Base-by-base conservation (phyloP, 2,113 vertebrate species). In the Amphilophus citrinellus region DNA sequence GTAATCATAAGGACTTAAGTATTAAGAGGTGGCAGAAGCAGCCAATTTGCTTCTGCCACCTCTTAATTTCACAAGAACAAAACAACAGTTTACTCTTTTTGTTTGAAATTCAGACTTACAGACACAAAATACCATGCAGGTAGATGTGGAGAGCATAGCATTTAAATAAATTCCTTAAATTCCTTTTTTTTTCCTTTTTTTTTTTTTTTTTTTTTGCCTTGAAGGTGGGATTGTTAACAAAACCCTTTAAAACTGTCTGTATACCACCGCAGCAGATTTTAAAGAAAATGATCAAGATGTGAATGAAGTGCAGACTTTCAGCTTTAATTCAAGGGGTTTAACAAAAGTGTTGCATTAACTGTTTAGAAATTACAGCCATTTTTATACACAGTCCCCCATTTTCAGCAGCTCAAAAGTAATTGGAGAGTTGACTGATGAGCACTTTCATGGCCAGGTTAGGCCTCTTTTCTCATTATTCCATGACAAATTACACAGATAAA, bases 1-100 rank as follows among this genome's bases (percentile, higher is more conserved):
- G n/a, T 37, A 63, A 47, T 68, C 62, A 83, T 65, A 80, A 84
- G 47, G 65, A 20, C 62, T 65, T 65, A 15, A 65, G 20, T 65
- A 42, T 42, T 22, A 65, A 65, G 62, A 42, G 35, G 62, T 42
- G 62, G 20, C 60, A 65, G 32, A 11, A 22, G 80, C 57, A 42
- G 44, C 32, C 14, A 22, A 22, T 22, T 22, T 22, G 22, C 22
- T 22, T 22, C 22, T 22, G 22, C 22, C 22, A 22, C 22, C 22
- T 22, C 22, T 22, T 27, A n/a, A 47, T 13, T 32, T 50, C 82
- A 20, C 15, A 56, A 22, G 15, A 76, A 42, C 15, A 61, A 57
- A 75, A 65, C 47, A 32, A 77, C 47, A 11, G 35, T 35, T 35
- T 35, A 35, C 6, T 6, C 32, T 5, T 35, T 35, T 35, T 35